These are phyloP conservation scores for Neodiprion virginianus DNA, from an alignment of 1,140 invertebrate genomes.

Conservation along the genomic window DNA sequence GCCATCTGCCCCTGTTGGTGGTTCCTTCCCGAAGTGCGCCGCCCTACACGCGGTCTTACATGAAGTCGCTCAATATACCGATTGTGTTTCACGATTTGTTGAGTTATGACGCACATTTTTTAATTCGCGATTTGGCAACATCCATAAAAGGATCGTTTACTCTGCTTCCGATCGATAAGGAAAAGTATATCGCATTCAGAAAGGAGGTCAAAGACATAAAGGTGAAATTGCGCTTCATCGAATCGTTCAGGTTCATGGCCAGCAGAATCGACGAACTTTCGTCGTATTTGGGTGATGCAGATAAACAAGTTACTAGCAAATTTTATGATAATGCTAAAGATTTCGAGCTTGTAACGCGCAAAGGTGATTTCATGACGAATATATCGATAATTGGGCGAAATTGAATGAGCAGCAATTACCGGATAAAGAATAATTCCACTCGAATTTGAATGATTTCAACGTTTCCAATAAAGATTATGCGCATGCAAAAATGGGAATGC, in stretches of 20 bases:
- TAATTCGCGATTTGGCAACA: not conserved
- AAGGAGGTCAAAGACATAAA: conserved; percentile 25
- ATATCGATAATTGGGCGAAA: conserved; percentile 37
- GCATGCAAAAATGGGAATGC: conserved; percentile 58
- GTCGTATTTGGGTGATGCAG: conserved; percentile 13
- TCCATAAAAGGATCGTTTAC: not conserved
- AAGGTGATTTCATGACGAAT: conserved; percentile 46
- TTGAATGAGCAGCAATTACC: conserved; percentile 41
- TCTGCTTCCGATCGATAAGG: conserved; percentile 17
- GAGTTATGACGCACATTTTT: conserved; percentile 15
- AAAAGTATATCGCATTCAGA: conserved; percentile 33
- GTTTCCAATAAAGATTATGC: conserved; percentile 48
- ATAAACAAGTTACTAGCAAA: conserved; percentile 14
- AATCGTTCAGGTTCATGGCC: conserved; percentile 34
- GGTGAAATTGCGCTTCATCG: conserved; percentile 29
- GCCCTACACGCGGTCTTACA: too few species aligned
- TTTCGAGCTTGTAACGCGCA: conserved; percentile 32
- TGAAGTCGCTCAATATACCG: too few species aligned
- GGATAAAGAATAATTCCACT: conserved; percentile 47
- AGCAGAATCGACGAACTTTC: conserved; percentile 26
- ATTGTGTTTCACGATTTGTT: not conserved
- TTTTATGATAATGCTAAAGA: conserved; percentile 12
- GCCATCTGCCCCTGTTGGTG: too few species aligned
- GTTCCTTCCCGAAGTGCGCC: too few species aligned
- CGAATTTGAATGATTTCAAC: conserved; percentile 36